Evolutionary conservation across 2,888 invertebrate species (phyloP), one percentile per base, ranked within the genome.

Genomic region (Pammene aurita): DNA sequence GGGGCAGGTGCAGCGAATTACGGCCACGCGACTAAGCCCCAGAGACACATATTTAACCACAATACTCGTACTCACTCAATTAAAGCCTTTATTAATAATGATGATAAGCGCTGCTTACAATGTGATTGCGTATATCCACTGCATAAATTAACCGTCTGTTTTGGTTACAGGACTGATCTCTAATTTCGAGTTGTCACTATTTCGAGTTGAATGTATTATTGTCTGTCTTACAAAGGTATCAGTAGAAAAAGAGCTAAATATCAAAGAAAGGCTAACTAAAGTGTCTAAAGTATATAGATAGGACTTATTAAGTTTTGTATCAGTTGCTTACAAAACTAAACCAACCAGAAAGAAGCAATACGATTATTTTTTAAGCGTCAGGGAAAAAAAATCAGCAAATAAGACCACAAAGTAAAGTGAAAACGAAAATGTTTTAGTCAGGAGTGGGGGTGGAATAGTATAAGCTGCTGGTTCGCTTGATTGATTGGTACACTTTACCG

Each of bases 41-140:
- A 0, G 71, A 64, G 71, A 66, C 52, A 41, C 52, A 67, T 65
- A 70, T 71, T 72, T 72, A 64, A 72, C 65, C 52, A 44, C 71
- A 66, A 26, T 58, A 58, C 71, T 48, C 76, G 75, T 76, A 76
- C 72, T 73, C 72, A 73, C 74, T 76, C 80, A 79, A 82, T 82
- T 83, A 82, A 78, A 79, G 75, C 74, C 73, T 77, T 79, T 82
- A 81, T 83, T 78, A 83, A 82, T 82, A 78, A 81, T 81, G 72
- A 77, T 74, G 74, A 72, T 73, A 72, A 73, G 75, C 74, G 68
- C 74, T 66, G 55, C 62, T 41, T 68, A 64, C 57, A 38, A 57
- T 60, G 48, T 64, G 42, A 67, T 57, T 62, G 62, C 56, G 57
- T 50, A 44, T 11, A 55, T 62, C 9, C 44, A 69, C 13, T 60